Conservation (phyloP, 1,140 invertebrate genomes). For the Drosophila bocki region DNA sequence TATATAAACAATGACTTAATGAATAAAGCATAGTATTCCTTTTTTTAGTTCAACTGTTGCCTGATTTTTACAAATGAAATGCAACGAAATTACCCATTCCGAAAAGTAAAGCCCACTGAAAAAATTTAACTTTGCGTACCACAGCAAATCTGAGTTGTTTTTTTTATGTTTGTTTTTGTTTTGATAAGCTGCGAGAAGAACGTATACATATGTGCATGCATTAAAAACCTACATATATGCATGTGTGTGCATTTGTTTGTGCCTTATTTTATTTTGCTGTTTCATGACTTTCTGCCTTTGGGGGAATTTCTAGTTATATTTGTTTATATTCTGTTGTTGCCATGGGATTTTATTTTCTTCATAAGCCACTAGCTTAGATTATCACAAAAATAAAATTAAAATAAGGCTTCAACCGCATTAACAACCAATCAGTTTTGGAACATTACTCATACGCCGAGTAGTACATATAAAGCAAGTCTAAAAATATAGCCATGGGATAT, state of each 20-base stretch:
- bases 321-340: slow-evolving; percentile 19
- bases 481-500: slow-evolving; percentile 58
- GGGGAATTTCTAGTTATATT: slow-evolving; percentile 32
- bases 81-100: not conserved
- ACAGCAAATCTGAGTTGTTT: slow-evolving; percentile 8
- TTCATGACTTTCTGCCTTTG: slow-evolving; percentile 14
- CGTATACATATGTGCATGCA: slow-evolving; percentile 17
- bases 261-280: slow-evolving; percentile 18
- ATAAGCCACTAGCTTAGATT: not conserved
- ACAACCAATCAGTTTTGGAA: slow-evolving; percentile 18
- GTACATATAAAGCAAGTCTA: slow-evolving; percentile 46
- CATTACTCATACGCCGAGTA: slow-evolving; percentile 53
- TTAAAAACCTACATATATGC: slow-evolving; percentile 3
- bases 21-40: not conserved
- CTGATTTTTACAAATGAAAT: not conserved
- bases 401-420: not conserved
- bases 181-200: slow-evolving; percentile 34
- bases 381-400: not conserved
- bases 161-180: slow-evolving; percentile 24
- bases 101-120: not conserved
- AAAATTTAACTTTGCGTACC: slow-evolving; percentile 15
- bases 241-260: slow-evolving; percentile 23
- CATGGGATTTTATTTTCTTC: slow-evolving; percentile 20
- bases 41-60: not conserved
- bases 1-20: not conserved